Percentiles rank a stretch among this genome's conserved stretches.
Evolutionary conservation across 1,140 invertebrate genomes (phyloP).

Genomic region (Rhagoletis pomonella): DNA sequence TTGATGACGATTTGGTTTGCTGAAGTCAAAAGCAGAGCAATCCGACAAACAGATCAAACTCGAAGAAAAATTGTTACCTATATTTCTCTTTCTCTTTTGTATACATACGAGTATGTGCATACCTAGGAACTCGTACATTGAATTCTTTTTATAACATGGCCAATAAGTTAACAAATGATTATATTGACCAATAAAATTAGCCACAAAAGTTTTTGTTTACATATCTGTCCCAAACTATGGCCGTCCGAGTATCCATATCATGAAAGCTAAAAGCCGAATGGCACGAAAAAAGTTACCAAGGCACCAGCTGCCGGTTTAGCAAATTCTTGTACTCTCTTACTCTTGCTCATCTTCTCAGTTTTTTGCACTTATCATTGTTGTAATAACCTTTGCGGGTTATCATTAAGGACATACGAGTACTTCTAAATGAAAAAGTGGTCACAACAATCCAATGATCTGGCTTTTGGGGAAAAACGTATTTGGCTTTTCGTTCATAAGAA

Average conservation of each 20-base stretch:
- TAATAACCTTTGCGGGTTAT: background rate
- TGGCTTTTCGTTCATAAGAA: background rate
- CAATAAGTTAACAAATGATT: slow-evolving; percentile 43
- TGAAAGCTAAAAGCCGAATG: background rate
- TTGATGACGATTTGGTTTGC: slow-evolving; percentile 24
- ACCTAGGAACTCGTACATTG: background rate
- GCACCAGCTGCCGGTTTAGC: background rate
- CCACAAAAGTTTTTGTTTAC: background rate
- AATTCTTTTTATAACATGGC: slow-evolving; percentile 22
- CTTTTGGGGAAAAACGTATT: background rate
- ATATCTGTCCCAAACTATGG: background rate
- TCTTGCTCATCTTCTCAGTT: background rate
- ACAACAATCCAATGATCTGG: background rate
- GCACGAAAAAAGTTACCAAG: background rate
- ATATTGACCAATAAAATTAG: slow-evolving; percentile 45
- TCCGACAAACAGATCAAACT: background rate
- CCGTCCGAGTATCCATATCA: background rate
- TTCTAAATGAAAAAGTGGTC: background rate
- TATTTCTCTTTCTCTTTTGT: background rate
- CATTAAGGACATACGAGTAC: background rate
- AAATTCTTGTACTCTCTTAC: background rate
- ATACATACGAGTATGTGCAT: background rate
- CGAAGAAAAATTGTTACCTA: background rate
- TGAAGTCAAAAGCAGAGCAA: background rate
- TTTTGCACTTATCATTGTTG: background rate